phyloP scores from a whole-genome alignment of 2,113 vertebrate genomes.

The Pogona vitticeps region DNA sequence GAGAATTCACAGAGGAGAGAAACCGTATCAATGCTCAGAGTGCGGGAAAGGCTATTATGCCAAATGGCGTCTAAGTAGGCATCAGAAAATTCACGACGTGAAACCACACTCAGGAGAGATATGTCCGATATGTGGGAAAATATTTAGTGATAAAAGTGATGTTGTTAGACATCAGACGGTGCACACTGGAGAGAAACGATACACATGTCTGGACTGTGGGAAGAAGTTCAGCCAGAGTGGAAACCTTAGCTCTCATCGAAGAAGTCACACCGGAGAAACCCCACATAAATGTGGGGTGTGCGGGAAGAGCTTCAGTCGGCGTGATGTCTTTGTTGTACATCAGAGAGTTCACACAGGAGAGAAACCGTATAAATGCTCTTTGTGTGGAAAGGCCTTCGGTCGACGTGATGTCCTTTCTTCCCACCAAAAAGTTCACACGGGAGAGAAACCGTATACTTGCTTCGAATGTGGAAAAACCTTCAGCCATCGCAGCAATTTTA shows the following conservation, averaged over 20 bases:
- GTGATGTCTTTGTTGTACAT: constrained; percentile 84
- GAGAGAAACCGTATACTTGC: background rate
- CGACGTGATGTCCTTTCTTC: background rate
- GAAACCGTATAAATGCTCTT: constrained; percentile 62
- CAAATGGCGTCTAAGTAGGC: too few relatives aligned
- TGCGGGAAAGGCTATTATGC: too few relatives aligned
- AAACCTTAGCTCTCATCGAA: constrained; percentile 69
- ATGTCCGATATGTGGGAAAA: background rate
- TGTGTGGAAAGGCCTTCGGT: constrained; percentile 69
- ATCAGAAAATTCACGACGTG: too few relatives aligned
- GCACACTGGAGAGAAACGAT: constrained; percentile 38
- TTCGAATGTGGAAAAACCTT: too few relatives aligned
- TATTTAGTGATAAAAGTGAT: background rate
- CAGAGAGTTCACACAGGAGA: constrained; percentile 76
- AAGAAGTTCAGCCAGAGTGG: constrained; percentile 69
- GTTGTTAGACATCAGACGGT: constrained; percentile 28
- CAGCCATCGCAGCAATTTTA: too few relatives aligned
- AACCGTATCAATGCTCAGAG: too few relatives aligned
- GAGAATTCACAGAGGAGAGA: too few relatives aligned
- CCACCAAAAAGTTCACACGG: constrained; percentile 7
- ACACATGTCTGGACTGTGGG: constrained; percentile 62
- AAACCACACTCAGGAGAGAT: too few relatives aligned
- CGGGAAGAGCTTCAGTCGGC: constrained; percentile 86
- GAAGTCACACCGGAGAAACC: constrained; percentile 59
- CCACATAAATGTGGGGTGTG: constrained; percentile 78